These are phyloP conservation scores for Nymphalis c-album DNA, from an alignment of 2,888 invertebrate genomes.

Conservation along the genomic window DNA sequence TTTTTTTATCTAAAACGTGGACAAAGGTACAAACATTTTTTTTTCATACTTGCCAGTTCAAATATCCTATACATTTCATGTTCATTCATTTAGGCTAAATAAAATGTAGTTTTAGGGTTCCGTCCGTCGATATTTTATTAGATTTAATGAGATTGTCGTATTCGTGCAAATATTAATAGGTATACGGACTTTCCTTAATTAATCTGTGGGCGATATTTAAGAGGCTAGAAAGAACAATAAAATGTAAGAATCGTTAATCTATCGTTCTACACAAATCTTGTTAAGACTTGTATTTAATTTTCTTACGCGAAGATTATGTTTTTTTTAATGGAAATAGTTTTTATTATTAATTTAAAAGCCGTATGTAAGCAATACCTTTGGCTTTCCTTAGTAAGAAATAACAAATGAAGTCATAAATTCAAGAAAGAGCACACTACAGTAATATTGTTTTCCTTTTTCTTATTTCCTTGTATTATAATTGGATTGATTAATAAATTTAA, in stretches of 20 bases:
- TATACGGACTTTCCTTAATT: constrained; percentile 8
- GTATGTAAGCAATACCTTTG: no score
- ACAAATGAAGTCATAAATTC: no score
- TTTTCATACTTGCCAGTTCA: background rate
- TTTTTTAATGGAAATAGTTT: no score
- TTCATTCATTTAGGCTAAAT: constrained; percentile 35
- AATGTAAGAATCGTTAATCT: background rate
- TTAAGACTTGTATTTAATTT: no score
- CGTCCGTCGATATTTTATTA: constrained; percentile 53
- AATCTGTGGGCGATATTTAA: background rate
- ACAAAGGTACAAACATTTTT: background rate
- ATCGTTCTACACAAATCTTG: background rate
- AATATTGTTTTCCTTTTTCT: no score
- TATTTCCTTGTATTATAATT: no score
- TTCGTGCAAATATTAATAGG: constrained; percentile 4
- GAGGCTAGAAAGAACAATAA: background rate
- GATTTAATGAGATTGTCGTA: constrained; percentile 30
- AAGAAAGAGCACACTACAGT: no score
- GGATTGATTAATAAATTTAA: no score
- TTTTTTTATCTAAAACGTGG: background rate
- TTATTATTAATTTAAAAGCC: no score
- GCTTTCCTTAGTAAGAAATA: no score
- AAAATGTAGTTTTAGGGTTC: constrained; percentile 56
- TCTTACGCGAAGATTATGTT: no score
- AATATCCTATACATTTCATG: constrained; percentile 2